Evolutionary conservation across 2,797 vertebrate species (phyloP).

Genomic region (Microctenopoma stevenorrisi): DNA sequence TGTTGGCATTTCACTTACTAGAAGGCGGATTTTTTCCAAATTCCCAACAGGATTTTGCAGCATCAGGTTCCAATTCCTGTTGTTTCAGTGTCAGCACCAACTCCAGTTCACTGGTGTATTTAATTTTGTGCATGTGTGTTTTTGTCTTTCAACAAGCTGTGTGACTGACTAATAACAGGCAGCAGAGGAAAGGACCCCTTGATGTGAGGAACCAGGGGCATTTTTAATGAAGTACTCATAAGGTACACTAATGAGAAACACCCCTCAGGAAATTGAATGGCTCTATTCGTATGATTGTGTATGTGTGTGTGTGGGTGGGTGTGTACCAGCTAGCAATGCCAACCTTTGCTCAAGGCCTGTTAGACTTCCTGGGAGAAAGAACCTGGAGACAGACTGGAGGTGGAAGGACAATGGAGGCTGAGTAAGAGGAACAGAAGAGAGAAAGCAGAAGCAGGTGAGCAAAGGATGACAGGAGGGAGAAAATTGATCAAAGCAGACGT

Average conservation of each 20-base stretch:
- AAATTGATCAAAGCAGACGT: conserved; percentile 8
- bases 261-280: conserved; percentile 32
- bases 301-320: conserved; percentile 2
- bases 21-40: too few species aligned
- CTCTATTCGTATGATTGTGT: conserved; percentile 10
- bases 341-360: conserved; percentile 57
- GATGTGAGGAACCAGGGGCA: conserved; percentile 37
- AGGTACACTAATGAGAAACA: conserved; percentile 53
- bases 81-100: conserved; percentile 15
- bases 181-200: conserved; percentile 30
- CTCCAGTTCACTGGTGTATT: conserved; percentile 10
- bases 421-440: conserved; percentile 6
- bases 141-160: conserved; percentile 26
- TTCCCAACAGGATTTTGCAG: neutral
- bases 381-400: conserved; percentile 26
- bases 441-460: conserved; percentile 11
- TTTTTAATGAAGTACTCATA: conserved; percentile 38
- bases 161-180: conserved; percentile 36
- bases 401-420: conserved; percentile 20
- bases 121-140: conserved; percentile 5
- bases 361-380: conserved; percentile 35
- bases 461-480: conserved; percentile 19
- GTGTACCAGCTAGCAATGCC: conserved; percentile 7
- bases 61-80: neutral
- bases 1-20: neutral